Conservation (phyloP, 2,797 vertebrate species). For the Falco peregrinus region DNA sequence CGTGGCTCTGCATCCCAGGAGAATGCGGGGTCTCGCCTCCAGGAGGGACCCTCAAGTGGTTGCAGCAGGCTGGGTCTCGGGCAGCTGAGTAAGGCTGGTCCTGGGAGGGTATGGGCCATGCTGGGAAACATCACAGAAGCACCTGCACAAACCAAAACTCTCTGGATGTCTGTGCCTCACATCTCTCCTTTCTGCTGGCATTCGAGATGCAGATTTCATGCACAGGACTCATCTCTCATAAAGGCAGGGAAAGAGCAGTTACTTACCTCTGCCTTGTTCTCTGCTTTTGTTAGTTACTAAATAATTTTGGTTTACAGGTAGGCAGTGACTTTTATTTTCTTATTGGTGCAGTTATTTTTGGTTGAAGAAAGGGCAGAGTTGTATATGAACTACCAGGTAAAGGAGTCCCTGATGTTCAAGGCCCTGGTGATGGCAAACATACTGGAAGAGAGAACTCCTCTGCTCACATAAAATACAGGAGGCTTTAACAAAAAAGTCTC, state of each 20-base stretch:
- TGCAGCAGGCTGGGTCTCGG: accelerated
- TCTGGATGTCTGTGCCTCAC: neutral
- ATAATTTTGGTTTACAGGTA: neutral
- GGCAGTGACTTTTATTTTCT: neutral
- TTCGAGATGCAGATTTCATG: neutral
- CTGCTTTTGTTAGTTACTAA: neutral
- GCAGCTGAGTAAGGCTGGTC: neutral
- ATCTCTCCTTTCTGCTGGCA: neutral
- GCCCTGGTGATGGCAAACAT: neutral
- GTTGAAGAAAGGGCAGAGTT: neutral
- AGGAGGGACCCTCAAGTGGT: neutral
- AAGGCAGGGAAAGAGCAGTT: neutral
- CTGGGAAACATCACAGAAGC: neutral
- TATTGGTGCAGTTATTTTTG: neutral
- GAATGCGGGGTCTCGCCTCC: neutral
- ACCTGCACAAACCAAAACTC: neutral
- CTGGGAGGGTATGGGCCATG: neutral
- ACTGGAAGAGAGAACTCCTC: neutral
- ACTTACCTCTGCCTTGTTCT: neutral
- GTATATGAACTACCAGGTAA: neutral
- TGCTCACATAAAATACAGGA: neutral
- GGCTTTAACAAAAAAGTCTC: neutral
- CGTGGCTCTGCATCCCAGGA: neutral
- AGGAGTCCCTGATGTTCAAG: neutral
- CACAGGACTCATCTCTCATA: neutral